These are phyloP conservation scores for Drosophila repletoides DNA, from an alignment of 1,140 invertebrate species.

Conservation along the genomic window DNA sequence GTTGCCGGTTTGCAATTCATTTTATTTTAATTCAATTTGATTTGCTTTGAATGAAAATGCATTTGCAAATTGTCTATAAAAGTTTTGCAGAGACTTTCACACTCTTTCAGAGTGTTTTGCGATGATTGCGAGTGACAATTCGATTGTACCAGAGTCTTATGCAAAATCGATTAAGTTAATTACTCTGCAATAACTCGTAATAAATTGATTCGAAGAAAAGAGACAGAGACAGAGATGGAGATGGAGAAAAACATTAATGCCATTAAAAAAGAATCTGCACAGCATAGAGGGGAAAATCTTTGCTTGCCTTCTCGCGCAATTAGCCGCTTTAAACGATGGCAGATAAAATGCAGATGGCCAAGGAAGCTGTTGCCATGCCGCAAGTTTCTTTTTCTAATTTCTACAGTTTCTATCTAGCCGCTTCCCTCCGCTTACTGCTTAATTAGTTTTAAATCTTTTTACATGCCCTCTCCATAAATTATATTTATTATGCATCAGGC, in stretches of 20 bases:
- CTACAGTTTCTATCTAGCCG: background rate
- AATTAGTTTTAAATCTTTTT: conserved; percentile 65
- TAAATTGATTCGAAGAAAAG: background rate
- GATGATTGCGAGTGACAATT: conserved; percentile 48
- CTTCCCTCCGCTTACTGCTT: conserved; percentile 19
- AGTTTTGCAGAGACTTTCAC: conserved; percentile 60
- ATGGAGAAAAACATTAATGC: background rate
- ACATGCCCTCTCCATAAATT: too few relatives aligned
- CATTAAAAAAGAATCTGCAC: conserved; percentile 13
- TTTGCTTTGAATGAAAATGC: conserved; percentile 23
- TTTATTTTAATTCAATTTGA: conserved; percentile 52
- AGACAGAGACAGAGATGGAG: too few relatives aligned
- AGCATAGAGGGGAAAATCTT: background rate
- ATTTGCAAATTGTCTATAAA: conserved; percentile 8
- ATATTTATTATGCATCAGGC: conserved; percentile 22
- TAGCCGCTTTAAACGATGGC: conserved; percentile 6
- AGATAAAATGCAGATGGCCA: background rate
- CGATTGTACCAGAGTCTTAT: conserved; percentile 41
- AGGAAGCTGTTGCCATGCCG: background rate
- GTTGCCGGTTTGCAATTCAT: conserved; percentile 35
- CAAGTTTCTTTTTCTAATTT: background rate
- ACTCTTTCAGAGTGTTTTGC: conserved; percentile 9
- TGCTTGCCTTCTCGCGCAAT: conserved; percentile 11
- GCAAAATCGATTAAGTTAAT: conserved; percentile 49
- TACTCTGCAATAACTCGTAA: conserved; percentile 12